Conservation (phyloP, 2,888 invertebrate species). For the Eupeodes luniger region DNA sequence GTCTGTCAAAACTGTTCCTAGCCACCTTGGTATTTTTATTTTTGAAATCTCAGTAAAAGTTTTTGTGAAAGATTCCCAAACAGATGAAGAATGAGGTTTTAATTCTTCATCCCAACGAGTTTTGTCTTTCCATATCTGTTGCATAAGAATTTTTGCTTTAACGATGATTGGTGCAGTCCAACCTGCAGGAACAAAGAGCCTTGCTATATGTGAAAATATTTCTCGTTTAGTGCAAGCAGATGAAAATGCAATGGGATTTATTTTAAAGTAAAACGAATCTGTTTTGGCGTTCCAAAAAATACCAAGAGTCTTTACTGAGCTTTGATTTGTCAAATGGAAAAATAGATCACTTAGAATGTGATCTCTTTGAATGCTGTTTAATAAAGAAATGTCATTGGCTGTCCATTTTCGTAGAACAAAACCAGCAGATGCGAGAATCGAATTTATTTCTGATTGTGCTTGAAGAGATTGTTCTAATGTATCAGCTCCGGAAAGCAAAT, state of each 20-base stretch:
- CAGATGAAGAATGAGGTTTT: slow-evolving; percentile 5
- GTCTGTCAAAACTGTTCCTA: slow-evolving; percentile 7
- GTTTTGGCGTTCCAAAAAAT: slow-evolving; percentile 52
- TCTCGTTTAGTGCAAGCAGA: slow-evolving; percentile 34
- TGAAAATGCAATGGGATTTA: background rate
- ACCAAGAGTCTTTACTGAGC: slow-evolving; percentile 50
- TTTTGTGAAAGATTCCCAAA: slow-evolving; percentile 44
- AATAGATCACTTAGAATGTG: slow-evolving; percentile 17
- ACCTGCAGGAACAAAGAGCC: slow-evolving; percentile 56
- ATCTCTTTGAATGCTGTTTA: slow-evolving; percentile 15
- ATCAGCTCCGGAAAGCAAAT: slow-evolving; percentile 56
- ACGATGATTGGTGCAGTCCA: slow-evolving; percentile 41
- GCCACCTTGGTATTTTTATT: slow-evolving; percentile 59
- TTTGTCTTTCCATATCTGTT: slow-evolving; percentile 53
- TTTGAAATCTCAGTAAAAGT: slow-evolving; percentile 44
- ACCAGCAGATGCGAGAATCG: slow-evolving; percentile 43
- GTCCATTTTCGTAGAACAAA: slow-evolving; percentile 64
- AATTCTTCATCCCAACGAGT: slow-evolving; percentile 41
- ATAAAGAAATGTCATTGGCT: slow-evolving; percentile 17
- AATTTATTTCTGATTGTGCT: slow-evolving; percentile 54
- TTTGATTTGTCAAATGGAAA: slow-evolving; percentile 12
- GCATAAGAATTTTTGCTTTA: slow-evolving; percentile 50
- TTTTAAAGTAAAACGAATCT: slow-evolving; percentile 44
- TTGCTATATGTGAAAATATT: slow-evolving; percentile 54
- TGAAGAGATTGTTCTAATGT: slow-evolving; percentile 20